Conservation (phyloP, 2,113 vertebrate genomes). For the Zeus faber region DNA sequence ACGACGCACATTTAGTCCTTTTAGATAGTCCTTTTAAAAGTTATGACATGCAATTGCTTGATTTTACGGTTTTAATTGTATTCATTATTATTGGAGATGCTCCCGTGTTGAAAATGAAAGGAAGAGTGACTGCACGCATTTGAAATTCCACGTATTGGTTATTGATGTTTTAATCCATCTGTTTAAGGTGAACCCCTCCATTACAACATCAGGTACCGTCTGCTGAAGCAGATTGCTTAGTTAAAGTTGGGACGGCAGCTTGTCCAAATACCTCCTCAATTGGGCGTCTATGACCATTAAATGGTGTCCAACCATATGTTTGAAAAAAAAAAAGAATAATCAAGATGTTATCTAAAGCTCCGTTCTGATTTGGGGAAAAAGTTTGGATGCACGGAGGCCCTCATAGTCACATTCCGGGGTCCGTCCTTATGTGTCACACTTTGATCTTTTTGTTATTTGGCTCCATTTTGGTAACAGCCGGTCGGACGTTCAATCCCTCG, state of each 20-base stretch:
- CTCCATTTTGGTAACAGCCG: conserved; percentile 24
- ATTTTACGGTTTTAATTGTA: no score
- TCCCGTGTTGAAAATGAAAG: no score
- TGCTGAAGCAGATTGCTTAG: conserved; percentile 34
- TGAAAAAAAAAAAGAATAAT: conserved; percentile 6
- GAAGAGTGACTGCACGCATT: no score
- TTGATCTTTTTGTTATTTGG: conserved; percentile 20
- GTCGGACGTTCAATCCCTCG: conserved; percentile 20
- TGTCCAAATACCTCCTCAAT: neutral
- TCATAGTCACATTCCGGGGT: conserved; percentile 44
- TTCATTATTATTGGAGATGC: no score
- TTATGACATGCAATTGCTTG: no score
- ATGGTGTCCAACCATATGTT: conserved; percentile 30
- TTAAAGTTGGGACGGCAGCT: conserved; percentile 21
- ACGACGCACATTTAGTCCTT: no score
- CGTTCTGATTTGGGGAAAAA: neutral
- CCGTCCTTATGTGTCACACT: no score
- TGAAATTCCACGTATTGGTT: no score
- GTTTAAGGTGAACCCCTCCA: conserved; percentile 18
- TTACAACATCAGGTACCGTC: conserved; percentile 21
- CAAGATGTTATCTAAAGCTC: neutral
- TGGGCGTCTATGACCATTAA: conserved; percentile 1
- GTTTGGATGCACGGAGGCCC: neutral
- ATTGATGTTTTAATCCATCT: no score
- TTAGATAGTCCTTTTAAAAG: no score